A percentile compares a stretch with the other conserved stretches of the same genome.
Conservation (phyloP, 2,888 invertebrate genomes). For the Metalampra italica region DNA sequence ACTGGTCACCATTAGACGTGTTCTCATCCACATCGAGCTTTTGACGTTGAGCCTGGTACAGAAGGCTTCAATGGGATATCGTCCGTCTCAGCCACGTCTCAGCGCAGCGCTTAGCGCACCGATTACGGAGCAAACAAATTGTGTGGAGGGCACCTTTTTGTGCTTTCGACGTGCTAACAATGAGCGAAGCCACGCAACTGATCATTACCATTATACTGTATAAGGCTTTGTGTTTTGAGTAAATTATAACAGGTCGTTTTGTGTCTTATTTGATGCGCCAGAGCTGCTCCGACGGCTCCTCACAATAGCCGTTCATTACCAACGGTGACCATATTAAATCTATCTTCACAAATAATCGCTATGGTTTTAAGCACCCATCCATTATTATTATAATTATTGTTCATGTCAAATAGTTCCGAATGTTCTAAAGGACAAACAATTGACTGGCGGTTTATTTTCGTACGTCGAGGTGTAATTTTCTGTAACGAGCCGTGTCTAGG, state of each 20-base stretch:
- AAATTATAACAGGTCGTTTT: constrained; percentile 74
- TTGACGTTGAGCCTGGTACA: constrained; percentile 45
- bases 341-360: constrained; percentile 41
- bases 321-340: constrained; percentile 68
- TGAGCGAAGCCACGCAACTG: constrained; percentile 66
- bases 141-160: constrained; percentile 67
- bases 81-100: constrained; percentile 18
- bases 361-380: constrained; percentile 38
- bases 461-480: constrained; percentile 39
- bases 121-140: constrained; percentile 71
- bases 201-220: constrained; percentile 75
- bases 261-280: constrained; percentile 64
- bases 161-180: constrained; percentile 72
- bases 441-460: constrained; percentile 38
- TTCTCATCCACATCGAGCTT: constrained; percentile 53
- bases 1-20: constrained; percentile 60
- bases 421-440: constrained; percentile 30
- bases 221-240: constrained; percentile 78
- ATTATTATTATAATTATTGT: constrained; percentile 44
- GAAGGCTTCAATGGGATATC: constrained; percentile 46
- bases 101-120: constrained; percentile 35
- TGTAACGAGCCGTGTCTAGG: constrained; percentile 37
- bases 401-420: constrained; percentile 31
- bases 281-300: constrained; percentile 39
- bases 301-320: constrained; percentile 68